phyloP scores from a whole-genome alignment of 2,797 vertebrate species.

The Diplodus sargus region DNA sequence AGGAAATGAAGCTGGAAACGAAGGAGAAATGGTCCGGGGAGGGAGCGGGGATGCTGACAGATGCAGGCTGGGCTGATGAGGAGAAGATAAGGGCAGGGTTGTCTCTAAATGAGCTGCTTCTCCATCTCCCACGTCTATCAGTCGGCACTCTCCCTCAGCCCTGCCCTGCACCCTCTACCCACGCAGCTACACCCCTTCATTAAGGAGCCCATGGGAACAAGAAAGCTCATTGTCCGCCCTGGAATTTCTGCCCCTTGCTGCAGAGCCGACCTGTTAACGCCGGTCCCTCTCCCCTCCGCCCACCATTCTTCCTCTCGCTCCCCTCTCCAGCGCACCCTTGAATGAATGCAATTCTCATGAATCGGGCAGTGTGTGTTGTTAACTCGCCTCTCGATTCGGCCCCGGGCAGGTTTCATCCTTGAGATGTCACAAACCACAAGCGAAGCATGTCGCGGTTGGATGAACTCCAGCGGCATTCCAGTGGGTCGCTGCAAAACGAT shows the following conservation, averaged over 20 bases:
- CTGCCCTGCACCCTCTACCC: constrained; percentile 70
- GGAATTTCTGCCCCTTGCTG: constrained; percentile 78
- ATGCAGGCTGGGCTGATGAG: constrained; percentile 68
- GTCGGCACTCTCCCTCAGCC: constrained; percentile 68
- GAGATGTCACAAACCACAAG: constrained; percentile 71
- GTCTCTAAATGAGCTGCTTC: constrained; percentile 75
- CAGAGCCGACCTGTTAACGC: constrained; percentile 85
- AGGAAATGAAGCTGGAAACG: constrained; percentile 74
- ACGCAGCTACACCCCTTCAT: constrained; percentile 80
- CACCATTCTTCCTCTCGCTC: constrained; percentile 71
- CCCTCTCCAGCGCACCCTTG: constrained; percentile 60
- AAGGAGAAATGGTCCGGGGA: constrained; percentile 53
- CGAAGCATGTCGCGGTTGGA: constrained; percentile 68
- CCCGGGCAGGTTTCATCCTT: constrained; percentile 65
- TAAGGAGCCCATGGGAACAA: constrained; percentile 85
- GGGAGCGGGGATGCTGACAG: constrained; percentile 75
- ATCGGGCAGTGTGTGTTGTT: constrained; percentile 72
- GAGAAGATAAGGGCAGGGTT: constrained; percentile 76
- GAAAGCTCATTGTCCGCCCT: constrained; percentile 79
- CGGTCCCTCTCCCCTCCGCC: constrained; percentile 72
- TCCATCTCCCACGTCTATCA: constrained; percentile 79
- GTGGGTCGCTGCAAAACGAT: constrained; percentile 32
- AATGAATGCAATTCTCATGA: constrained; percentile 76
- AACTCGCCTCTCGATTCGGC: constrained; percentile 54
- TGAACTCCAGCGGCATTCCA: constrained; percentile 38